Conservation (phyloP, 1,140 invertebrate species). For the Episyrphus balteatus region DNA sequence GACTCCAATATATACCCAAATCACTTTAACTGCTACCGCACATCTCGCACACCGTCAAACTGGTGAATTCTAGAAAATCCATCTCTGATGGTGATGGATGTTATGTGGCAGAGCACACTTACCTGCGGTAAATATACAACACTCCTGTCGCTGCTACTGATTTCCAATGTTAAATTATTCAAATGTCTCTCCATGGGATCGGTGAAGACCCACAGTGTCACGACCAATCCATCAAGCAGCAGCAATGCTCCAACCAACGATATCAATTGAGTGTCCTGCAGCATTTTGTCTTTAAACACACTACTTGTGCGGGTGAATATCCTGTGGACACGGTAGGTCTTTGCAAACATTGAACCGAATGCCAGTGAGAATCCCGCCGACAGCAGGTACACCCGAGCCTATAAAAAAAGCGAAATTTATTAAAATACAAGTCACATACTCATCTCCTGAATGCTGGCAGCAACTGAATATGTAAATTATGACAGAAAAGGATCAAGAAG, state of each 20-base stretch:
- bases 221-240: conserved; percentile 64
- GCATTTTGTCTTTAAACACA: conserved; percentile 54
- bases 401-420: conserved; percentile 6
- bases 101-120: conserved; percentile 6
- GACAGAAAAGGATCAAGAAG: no score
- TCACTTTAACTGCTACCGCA: no score
- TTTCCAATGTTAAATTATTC: conserved; percentile 71
- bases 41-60: no score
- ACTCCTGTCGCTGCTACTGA: conserved; percentile 59
- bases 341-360: conserved; percentile 84
- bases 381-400: conserved; percentile 78
- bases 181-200: conserved; percentile 78
- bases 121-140: conserved; percentile 83
- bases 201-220: conserved; percentile 66
- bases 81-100: background rate
- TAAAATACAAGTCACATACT: background rate
- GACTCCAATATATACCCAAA: no score
- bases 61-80: no score
- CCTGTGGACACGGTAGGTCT: conserved; percentile 76
- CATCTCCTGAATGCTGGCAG: no score
- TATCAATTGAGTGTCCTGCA: conserved; percentile 76
- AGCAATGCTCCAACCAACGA: conserved; percentile 65
- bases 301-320: conserved; percentile 62
- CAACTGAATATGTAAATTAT: no score
- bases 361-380: conserved; percentile 77